phyloP scores from a whole-genome alignment of 1,140 invertebrate genomes.

The Scaptomyza pallida region DNA sequence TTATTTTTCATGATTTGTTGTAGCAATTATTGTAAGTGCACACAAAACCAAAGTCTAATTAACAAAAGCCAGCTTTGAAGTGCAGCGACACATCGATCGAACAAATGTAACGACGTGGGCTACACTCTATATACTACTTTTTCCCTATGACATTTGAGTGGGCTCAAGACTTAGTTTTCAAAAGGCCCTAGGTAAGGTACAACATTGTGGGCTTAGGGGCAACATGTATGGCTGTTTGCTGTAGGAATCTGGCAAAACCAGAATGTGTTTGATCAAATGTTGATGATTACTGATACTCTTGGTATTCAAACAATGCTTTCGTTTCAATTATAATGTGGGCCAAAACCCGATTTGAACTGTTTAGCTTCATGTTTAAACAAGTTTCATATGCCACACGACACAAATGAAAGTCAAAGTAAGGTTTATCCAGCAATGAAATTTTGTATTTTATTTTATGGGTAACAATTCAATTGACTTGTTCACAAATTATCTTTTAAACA shows the following conservation, averaged over 20 bases:
- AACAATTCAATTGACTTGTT: neutral
- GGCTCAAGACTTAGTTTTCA: neutral
- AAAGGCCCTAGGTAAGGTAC: neutral
- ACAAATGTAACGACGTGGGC: conserved; percentile 38
- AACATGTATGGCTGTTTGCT: neutral
- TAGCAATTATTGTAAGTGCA: conserved; percentile 76
- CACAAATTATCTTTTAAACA: neutral
- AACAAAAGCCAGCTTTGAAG: conserved; percentile 70
- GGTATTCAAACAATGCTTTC: neutral
- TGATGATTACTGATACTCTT: neutral
- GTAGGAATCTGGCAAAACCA: neutral
- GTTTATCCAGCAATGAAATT: neutral
- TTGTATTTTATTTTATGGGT: neutral
- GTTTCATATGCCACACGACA: neutral
- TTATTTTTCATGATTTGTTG: conserved; percentile 46
- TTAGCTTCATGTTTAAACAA: neutral
- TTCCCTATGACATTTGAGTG: conserved; percentile 24
- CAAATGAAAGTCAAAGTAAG: neutral
- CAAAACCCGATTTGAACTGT: neutral
- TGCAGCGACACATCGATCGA: conserved; percentile 45
- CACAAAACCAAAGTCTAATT: conserved; percentile 70
- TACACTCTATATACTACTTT: conserved; percentile 39
- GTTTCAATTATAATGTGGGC: neutral
- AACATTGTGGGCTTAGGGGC: neutral
- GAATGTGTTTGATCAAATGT: neutral